A percentile compares a stretch with the other conserved stretches of the same genome.
phyloP scores from a whole-genome alignment of 2,113 vertebrate genomes.

The Himantopus leucocephalus region DNA sequence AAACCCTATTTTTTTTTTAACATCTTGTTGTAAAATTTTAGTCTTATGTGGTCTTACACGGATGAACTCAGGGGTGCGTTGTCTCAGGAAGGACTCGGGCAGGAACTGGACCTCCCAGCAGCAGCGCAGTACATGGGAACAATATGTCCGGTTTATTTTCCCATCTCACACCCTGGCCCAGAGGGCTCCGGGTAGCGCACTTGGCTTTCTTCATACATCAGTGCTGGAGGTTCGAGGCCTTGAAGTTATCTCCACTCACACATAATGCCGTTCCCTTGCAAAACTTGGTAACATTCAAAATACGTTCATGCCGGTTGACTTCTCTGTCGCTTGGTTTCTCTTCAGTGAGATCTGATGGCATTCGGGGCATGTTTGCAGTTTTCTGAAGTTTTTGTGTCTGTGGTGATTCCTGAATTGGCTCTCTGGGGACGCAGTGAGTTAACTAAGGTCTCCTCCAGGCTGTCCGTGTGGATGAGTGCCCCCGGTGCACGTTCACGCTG shows the following conservation, averaged over 20 bases:
- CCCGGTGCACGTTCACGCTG: not conserved
- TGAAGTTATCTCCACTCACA: not conserved
- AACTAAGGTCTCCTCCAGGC: not conserved
- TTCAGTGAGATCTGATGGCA: not conserved
- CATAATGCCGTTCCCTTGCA: not conserved
- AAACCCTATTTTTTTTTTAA: not conserved
- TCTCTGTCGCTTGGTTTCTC: not conserved
- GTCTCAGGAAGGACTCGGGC: not conserved
- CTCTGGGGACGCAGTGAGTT: not conserved
- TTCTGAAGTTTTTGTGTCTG: not conserved
- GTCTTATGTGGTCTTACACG: accelerated
- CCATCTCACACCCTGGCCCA: not conserved
- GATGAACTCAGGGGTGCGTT: not conserved
- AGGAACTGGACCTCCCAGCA: not conserved
- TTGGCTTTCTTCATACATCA: not conserved
- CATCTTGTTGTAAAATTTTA: not conserved
- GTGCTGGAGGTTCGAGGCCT: not conserved
- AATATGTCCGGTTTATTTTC: not conserved
- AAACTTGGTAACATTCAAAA: not conserved
- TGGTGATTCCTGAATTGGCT: not conserved
- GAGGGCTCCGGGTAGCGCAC: not conserved
- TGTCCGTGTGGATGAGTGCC: not conserved
- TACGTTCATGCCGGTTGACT: not conserved
- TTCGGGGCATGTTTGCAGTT: not conserved
- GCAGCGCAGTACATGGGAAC: not conserved